Conservation (phyloP, 2,797 vertebrate genomes). For the Danio albolineatus region DNA sequence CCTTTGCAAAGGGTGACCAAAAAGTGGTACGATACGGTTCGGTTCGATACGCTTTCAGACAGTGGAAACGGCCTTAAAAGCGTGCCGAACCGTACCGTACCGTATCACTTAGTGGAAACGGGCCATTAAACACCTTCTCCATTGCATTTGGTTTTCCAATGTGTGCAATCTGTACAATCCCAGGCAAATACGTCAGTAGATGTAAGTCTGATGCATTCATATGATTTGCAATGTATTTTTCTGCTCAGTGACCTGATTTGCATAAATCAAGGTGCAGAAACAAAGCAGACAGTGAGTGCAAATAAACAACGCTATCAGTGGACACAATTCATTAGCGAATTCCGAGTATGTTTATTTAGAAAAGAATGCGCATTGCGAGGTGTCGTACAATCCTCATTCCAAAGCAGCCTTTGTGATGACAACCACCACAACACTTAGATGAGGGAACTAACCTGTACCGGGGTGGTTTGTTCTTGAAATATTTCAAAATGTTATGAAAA, state of each 20-base stretch:
- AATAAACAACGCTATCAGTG: conserved; percentile 27
- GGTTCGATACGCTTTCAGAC: no score
- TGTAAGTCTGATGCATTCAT: neutral
- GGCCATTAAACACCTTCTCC: no score
- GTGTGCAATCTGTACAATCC: neutral
- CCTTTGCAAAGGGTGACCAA: no score
- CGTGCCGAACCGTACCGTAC: no score
- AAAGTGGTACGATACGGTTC: no score
- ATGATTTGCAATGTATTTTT: neutral
- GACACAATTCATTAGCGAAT: conserved; percentile 30
- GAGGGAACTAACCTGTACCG: conserved; percentile 30
- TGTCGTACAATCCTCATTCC: conserved; percentile 41
- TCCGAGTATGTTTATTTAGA: conserved; percentile 7
- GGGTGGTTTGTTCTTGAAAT: conserved; percentile 25
- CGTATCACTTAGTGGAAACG: no score
- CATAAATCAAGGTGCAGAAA: conserved; percentile 25
- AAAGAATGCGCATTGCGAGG: conserved; percentile 25
- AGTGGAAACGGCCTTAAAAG: no score
- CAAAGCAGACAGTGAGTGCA: conserved; percentile 3
- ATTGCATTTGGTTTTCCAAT: no score
- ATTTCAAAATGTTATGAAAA: conserved; percentile 33
- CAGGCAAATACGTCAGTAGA: neutral
- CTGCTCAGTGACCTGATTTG: neutral
- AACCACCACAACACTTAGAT: conserved; percentile 32
- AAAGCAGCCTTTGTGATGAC: conserved; percentile 33